A percentile compares a stretch with the other conserved stretches of the same genome.
phyloP scores from a whole-genome alignment of 1,140 invertebrate species.

The Limonius californicus region DNA sequence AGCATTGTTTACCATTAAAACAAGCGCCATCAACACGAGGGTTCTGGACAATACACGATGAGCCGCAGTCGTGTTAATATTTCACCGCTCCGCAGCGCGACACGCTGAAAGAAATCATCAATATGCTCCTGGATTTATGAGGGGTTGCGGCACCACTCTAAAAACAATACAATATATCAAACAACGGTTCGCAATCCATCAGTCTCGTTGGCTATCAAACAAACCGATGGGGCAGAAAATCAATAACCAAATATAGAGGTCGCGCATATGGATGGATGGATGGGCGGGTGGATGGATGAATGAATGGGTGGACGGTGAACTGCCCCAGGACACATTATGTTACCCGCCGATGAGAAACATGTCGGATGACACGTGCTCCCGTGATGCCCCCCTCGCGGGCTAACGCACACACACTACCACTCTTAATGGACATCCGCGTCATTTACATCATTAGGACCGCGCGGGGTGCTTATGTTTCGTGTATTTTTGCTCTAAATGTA shows the following conservation, averaged over 20 bases:
- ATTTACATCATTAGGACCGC: slow-evolving; percentile 20
- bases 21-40: neutral
- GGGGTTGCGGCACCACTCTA: neutral
- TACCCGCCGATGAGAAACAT: slow-evolving; percentile 20
- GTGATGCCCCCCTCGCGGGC: neutral
- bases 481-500: no score
- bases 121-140: neutral
- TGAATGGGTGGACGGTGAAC: slow-evolving; percentile 14
- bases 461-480: slow-evolving; percentile 14
- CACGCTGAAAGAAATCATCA: neutral
- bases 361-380: slow-evolving; percentile 6
- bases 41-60: neutral
- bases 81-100: neutral
- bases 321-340: slow-evolving; percentile 25
- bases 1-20: neutral
- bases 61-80: neutral
- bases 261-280: neutral
- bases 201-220: slow-evolving; percentile 22
- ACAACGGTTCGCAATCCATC: slow-evolving; percentile 11
- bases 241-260: slow-evolving; percentile 24
- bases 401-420: no score
- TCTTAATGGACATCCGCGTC: slow-evolving; percentile 22
- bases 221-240: slow-evolving; percentile 26
- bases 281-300: neutral
- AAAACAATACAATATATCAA: slow-evolving; percentile 25